These are phyloP conservation scores for Rhorus exstirpatorius DNA, from an alignment of 2,888 invertebrate genomes.

Conservation along the genomic window DNA sequence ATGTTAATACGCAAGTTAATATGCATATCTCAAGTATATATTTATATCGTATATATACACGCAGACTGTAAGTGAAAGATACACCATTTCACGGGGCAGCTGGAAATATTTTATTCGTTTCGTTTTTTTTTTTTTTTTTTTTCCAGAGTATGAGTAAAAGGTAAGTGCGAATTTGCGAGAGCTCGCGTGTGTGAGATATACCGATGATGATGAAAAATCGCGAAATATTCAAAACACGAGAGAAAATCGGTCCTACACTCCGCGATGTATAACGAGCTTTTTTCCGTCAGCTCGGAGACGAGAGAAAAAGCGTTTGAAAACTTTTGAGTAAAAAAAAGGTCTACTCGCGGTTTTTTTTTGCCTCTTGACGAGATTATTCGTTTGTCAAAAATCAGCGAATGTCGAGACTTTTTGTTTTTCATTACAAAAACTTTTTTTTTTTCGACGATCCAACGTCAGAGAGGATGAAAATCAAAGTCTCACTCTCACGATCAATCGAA, in stretches of 20 bases:
- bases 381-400: no score
- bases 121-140: no score
- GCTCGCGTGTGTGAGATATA: slow-evolving; percentile 18
- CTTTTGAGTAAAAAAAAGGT: neutral
- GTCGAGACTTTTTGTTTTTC: neutral
- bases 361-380: no score
- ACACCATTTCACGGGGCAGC: neutral
- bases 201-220: slow-evolving; percentile 16
- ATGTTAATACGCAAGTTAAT: no score
- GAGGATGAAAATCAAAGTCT: no score
- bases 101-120: slow-evolving; percentile 37
- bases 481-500: no score
- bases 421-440: no score
- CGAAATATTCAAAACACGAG: slow-evolving; percentile 39
- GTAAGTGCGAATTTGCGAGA: slow-evolving; percentile 57
- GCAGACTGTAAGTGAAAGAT: slow-evolving; percentile 3
- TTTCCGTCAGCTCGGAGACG: slow-evolving; percentile 33
- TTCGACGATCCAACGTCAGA: no score
- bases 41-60: slow-evolving; percentile 13
- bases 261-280: neutral
- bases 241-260: slow-evolving; percentile 34
- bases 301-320: neutral
- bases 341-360: no score
- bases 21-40: no score
- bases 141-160: slow-evolving; percentile 58